phyloP scores from a whole-genome alignment of 1,140 invertebrate species.

The Calliopsis andreniformis region DNA sequence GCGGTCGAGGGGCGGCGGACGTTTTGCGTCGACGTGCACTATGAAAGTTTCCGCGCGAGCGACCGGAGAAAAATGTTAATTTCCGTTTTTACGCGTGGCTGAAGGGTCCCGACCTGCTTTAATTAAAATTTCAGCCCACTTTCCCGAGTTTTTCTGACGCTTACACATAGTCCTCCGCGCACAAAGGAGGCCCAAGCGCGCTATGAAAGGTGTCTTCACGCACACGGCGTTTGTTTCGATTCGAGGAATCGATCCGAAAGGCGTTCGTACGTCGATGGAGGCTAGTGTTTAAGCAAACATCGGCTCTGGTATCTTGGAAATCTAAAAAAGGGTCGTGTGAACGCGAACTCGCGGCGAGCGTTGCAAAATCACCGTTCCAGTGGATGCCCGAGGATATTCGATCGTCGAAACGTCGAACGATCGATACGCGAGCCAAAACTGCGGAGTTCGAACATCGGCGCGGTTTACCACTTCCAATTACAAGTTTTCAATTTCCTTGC shows the following conservation, averaged over 20 bases:
- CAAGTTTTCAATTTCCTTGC: constrained; percentile 24
- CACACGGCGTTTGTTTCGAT: too few relatives aligned
- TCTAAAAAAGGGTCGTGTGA: constrained; percentile 9
- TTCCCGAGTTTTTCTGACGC: too few relatives aligned
- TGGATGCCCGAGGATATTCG: neutral
- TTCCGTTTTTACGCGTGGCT: constrained; percentile 7
- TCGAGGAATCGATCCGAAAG: too few relatives aligned
- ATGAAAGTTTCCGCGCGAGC: constrained; percentile 14
- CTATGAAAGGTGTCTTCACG: neutral
- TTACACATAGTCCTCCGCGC: too few relatives aligned
- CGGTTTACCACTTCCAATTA: constrained; percentile 1
- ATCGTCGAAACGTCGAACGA: neutral
- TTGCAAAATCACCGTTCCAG: constrained; percentile 17
- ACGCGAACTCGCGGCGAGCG: constrained; percentile 11
- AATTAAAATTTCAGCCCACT: constrained; percentile 24
- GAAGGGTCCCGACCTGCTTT: neutral
- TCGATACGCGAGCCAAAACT: neutral
- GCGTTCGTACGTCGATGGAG: neutral
- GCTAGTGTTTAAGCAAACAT: neutral
- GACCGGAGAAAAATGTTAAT: constrained; percentile 13
- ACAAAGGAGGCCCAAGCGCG: too few relatives aligned
- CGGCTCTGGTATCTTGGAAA: neutral
- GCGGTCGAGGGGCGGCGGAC: neutral
- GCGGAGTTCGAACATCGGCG: neutral
- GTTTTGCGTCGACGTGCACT: neutral